phyloP scores from a whole-genome alignment of 2,113 vertebrate genomes.

The Platycercus adscitus region DNA sequence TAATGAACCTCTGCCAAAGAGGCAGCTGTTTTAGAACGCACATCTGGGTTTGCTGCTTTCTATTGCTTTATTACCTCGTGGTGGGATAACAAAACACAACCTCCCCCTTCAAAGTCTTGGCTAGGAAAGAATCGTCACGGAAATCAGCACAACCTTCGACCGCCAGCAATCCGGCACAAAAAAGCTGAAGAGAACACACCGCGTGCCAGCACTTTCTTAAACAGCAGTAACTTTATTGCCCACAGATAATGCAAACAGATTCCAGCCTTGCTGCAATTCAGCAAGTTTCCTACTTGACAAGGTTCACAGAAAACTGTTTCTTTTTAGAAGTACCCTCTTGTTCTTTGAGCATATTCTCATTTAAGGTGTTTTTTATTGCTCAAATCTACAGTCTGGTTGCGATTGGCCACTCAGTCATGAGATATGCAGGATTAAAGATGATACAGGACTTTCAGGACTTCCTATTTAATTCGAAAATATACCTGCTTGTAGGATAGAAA shows the following conservation, averaged over 20 bases:
- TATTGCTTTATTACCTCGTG: neutral
- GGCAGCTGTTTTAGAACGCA: neutral
- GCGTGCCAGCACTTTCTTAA: neutral
- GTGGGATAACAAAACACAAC: rapidly evolving
- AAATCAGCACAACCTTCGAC: neutral
- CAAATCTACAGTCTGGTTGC: conserved; percentile 7
- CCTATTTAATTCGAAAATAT: neutral
- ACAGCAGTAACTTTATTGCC: conserved; percentile 52
- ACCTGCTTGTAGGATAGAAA: neutral
- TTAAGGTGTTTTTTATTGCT: neutral
- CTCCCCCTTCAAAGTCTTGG: neutral
- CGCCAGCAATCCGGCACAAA: neutral
- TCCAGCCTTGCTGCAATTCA: neutral
- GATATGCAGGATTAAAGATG: neutral
- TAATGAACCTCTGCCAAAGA: neutral
- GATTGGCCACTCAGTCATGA: neutral
- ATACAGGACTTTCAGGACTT: neutral
- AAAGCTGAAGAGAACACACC: neutral
- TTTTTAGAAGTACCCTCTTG: neutral
- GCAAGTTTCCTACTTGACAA: conserved; percentile 25
- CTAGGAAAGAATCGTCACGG: neutral
- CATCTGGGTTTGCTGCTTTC: neutral
- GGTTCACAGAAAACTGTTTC: neutral
- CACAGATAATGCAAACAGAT: conserved; percentile 38
- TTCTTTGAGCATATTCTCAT: neutral